Evolutionary conservation across 2,113 vertebrate genomes (phyloP).

Genomic region (Istiophorus platypterus): DNA sequence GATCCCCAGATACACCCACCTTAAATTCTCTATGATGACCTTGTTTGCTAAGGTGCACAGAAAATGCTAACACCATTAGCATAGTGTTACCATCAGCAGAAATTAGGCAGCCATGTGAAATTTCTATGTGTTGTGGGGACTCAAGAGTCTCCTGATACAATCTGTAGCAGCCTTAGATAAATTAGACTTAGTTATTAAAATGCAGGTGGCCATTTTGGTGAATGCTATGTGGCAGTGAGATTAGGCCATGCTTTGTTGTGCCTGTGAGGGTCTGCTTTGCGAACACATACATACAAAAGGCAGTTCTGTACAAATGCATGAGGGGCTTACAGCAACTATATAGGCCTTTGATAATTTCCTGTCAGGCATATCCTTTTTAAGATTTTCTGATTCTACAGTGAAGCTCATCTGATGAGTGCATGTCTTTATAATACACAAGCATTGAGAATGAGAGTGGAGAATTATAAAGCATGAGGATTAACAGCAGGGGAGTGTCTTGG

Average conservation of each 20-base stretch:
- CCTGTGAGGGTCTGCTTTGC: conserved; percentile 31
- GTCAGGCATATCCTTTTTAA: conserved; percentile 61
- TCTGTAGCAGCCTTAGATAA: conserved; percentile 58
- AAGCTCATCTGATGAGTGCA: conserved; percentile 58
- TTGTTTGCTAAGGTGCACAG: conserved; percentile 65
- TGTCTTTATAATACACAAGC: conserved; percentile 40
- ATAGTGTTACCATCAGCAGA: conserved; percentile 78
- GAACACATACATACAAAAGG: conserved; percentile 26
- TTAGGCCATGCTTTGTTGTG: conserved; percentile 59
- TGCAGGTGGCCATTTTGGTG: conserved; percentile 71
- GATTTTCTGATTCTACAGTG: conserved; percentile 54
- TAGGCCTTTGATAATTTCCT: conserved; percentile 60
- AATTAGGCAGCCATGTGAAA: conserved; percentile 58
- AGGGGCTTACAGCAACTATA: conserved; percentile 35
- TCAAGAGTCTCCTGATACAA: conserved; percentile 59
- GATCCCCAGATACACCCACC: conserved; percentile 29
- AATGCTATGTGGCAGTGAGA: conserved; percentile 56
- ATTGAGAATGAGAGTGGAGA: conserved; percentile 26
- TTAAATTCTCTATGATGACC: conserved; percentile 54
- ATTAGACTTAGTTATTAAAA: conserved; percentile 76
- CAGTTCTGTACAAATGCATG: conserved; percentile 30
- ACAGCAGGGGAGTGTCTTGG: conserved; percentile 55
- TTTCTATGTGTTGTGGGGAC: conserved; percentile 51
- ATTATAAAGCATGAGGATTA: conserved; percentile 66
- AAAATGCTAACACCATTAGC: conserved; percentile 72